These are phyloP conservation scores for Apis cerana DNA, from an alignment of 1,140 invertebrate species.

Conservation along the genomic window DNA sequence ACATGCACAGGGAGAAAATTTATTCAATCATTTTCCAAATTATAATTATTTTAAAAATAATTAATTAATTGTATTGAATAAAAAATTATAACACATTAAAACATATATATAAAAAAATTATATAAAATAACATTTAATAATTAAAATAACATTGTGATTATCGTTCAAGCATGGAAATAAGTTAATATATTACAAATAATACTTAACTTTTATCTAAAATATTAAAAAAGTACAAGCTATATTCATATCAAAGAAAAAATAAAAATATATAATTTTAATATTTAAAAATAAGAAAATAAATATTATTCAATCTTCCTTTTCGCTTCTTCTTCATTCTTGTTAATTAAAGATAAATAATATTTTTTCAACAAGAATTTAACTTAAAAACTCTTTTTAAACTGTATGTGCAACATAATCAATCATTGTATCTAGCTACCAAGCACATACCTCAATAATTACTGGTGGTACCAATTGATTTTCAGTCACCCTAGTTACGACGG, in stretches of 20 bases:
- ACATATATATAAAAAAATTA: background rate
- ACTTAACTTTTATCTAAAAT: constrained; percentile 18
- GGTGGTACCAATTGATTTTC: constrained; percentile 92
- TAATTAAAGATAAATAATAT: constrained; percentile 9
- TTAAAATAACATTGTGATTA: constrained; percentile 37
- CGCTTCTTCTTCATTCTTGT: background rate
- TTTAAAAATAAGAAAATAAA: background rate
- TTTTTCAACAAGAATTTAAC: background rate
- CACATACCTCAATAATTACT: constrained; percentile 92
- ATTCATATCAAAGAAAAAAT: background rate
- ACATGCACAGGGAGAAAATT: constrained; percentile 21
- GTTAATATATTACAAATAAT: constrained; percentile 24
- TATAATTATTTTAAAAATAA: background rate
- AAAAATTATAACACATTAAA: background rate
- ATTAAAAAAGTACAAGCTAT: constrained; percentile 11
- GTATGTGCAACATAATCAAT: constrained; percentile 47
- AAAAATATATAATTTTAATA: background rate
- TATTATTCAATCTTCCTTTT: background rate
- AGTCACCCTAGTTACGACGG: constrained; percentile 94
- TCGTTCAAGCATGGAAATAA: constrained; percentile 53
- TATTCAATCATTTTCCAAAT: constrained; percentile 6
- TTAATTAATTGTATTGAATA: background rate
- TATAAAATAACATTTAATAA: constrained; percentile 10
- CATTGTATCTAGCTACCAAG: constrained; percentile 52
- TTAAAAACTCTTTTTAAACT: background rate